Base-by-base conservation (phyloP, 1,140 invertebrate genomes). In the Danaus melanippus region DNA sequence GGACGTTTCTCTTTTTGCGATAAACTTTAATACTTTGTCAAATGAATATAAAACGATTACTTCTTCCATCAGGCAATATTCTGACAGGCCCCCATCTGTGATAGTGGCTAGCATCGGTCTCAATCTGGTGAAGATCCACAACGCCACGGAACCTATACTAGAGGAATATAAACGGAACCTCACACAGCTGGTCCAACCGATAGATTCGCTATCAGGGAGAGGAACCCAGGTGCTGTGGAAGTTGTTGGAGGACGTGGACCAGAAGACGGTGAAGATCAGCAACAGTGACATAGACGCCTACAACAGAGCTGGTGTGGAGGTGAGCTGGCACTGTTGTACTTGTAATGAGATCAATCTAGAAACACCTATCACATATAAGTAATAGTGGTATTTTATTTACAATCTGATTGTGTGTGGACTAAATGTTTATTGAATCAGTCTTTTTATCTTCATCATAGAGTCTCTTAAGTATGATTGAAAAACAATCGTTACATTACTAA, bases 261-360 rank as follows among this genome's bases (percentile, higher is more conserved):
- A 90, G 12, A 89, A 91, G 48, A 93, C 92, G 78, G 64, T 96
- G 12, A 87, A 90, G 74, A 90, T 96, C 45, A 95, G 91, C 44
- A 98, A 98, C 86, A 91, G 90, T 57, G 92, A 93, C 69, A 94
- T 97, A 65, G 93, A 96, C 79, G 77, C 92, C 1, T 95, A 95
- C 65, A 97, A 97, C 71, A 91, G 90, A 76, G 94, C 92, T 42
- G 93, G 94, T 21, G 88, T 92, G 58, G 92, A 94, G 84, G 93
- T 94, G 79, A 80, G 61, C 43, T 39, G 10, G 2, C n/a, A 50
- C 12, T 41, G 10, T 42, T 43, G 15, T 12, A 32, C 21, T 32
- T 32, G 6, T 32, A 32, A 15, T 15, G 15, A 15, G 15, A 15
- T 15, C 15, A 15, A 15, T 15, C 1, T 15, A 15, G 1, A 15